Conservation (phyloP, 2,797 vertebrate genomes). For the Columba guinea region DNA sequence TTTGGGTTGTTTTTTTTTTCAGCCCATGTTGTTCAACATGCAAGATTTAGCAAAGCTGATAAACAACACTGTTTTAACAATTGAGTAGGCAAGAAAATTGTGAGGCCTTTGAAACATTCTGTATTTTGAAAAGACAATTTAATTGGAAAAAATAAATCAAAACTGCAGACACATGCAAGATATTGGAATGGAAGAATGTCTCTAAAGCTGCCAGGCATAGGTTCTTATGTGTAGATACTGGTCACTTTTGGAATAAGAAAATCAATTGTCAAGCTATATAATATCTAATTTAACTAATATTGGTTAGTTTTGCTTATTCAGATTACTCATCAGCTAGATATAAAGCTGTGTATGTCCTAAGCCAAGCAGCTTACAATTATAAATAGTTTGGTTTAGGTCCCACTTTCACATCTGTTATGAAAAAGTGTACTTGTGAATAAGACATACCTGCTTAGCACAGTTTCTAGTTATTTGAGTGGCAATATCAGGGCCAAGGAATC, state of each 20-base stretch:
- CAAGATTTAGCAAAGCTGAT: background rate
- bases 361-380: background rate
- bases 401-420: background rate
- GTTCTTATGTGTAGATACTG: background rate
- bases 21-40: background rate
- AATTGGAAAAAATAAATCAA: fast-evolving
- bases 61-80: background rate
- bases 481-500: background rate
- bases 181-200: background rate
- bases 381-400: background rate
- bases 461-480: background rate
- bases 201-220: background rate
- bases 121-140: background rate
- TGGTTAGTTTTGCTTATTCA: background rate
- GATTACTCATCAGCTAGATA: background rate
- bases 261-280: background rate
- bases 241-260: background rate
- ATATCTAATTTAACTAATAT: background rate
- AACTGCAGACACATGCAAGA: background rate
- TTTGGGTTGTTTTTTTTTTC: background rate
- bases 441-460: background rate
- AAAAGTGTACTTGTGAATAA: background rate
- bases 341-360: background rate
- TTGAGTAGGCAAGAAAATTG: background rate
- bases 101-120: background rate